Conservation (phyloP, 2,113 vertebrate species). For the Gasterosteus aculeatus region DNA sequence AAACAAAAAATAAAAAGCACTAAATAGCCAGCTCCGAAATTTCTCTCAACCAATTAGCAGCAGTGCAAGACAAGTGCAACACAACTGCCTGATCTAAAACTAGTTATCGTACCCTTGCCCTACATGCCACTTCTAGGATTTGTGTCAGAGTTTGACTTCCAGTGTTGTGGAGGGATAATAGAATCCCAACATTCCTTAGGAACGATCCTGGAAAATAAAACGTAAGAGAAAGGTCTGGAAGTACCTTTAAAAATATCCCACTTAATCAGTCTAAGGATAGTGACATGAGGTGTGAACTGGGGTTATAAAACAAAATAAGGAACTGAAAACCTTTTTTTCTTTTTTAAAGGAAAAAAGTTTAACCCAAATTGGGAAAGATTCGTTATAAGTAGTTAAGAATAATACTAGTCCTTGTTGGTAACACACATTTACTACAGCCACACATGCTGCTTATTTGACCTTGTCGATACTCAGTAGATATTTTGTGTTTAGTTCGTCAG, state of each 20-base stretch:
- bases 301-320: background rate
- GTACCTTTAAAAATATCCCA: background rate
- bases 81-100: slow-evolving; percentile 11
- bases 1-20: background rate
- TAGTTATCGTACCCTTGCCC: background rate
- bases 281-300: background rate
- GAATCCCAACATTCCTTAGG: background rate
- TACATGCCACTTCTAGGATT: slow-evolving; percentile 17
- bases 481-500: background rate
- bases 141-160: background rate
- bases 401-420: background rate
- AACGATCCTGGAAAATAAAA: background rate
- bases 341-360: too few relatives aligned
- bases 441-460: background rate
- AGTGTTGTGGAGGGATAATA: background rate
- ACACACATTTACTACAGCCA: background rate
- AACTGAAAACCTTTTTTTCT: background rate
- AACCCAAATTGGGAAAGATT: background rate
- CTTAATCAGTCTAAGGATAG: background rate
- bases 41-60: slow-evolving; percentile 5
- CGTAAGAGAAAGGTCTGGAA: background rate
- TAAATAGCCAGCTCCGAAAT: background rate
- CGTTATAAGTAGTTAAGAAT: too few relatives aligned
- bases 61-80: background rate
- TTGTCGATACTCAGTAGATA: background rate